Conservation (phyloP, 1,140 invertebrate genomes). For the Sitobion miscanthi region DNA sequence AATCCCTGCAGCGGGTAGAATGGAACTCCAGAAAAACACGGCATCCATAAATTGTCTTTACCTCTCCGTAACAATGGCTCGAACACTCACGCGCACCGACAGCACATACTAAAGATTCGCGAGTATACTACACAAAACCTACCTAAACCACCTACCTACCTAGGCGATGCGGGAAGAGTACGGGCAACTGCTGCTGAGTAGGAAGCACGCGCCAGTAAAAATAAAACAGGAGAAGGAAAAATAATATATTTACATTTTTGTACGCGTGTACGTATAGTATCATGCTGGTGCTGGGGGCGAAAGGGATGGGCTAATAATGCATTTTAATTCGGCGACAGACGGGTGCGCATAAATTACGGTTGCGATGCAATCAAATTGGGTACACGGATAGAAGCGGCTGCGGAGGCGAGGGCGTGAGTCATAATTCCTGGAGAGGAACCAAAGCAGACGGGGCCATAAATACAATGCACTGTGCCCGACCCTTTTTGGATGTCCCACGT, state of each 20-base stretch:
- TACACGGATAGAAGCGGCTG: background rate
- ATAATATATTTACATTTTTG: background rate
- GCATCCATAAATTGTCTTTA: background rate
- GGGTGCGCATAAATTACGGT: slow-evolving; percentile 26
- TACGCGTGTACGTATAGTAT: background rate
- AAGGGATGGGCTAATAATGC: slow-evolving; percentile 31
- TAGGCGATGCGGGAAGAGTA: background rate
- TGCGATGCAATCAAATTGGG: slow-evolving; percentile 46
- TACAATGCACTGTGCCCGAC: slow-evolving; percentile 47
- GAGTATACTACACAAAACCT: background rate
- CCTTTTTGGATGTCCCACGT: background rate
- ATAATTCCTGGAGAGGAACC: slow-evolving; percentile 41
- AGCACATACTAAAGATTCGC: background rate
- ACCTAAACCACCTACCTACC: no score
- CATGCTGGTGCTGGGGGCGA: background rate
- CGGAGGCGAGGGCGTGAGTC: slow-evolving; percentile 47
- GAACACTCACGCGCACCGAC: background rate
- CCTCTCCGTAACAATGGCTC: background rate
- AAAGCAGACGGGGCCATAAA: slow-evolving; percentile 21
- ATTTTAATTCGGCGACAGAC: slow-evolving; percentile 45
- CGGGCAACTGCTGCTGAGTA: background rate
- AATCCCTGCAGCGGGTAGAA: background rate
- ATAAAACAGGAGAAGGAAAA: background rate
- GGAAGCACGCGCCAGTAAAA: background rate
- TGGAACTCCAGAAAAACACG: background rate